Evolutionary conservation across 2,888 invertebrate genomes (phyloP).

Genomic region (Alcis repandata): DNA sequence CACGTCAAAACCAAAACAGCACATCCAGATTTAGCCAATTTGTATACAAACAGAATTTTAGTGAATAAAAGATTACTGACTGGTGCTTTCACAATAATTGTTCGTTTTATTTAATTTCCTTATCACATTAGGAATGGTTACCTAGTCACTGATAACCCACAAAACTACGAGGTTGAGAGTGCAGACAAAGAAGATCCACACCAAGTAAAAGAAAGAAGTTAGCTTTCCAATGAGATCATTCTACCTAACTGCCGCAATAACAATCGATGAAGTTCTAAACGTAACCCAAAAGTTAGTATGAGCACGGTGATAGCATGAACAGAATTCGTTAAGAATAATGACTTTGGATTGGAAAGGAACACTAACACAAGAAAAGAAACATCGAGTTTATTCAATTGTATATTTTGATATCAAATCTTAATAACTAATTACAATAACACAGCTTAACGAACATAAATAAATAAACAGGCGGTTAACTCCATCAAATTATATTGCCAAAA

Average conservation of each 20-base stretch:
- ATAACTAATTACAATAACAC: conserved; percentile 70
- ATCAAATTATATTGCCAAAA: conserved; percentile 3
- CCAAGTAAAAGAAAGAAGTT: too few species aligned
- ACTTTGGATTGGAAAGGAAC: background rate
- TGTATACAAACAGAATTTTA: conserved; percentile 82
- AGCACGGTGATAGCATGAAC: too few species aligned
- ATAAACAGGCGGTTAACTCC: conserved; percentile 40
- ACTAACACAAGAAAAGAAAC: conserved; percentile 51
- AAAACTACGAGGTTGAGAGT: too few species aligned
- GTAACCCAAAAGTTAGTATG: too few species aligned
- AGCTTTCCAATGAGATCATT: too few species aligned
- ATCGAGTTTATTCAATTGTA: conserved; percentile 76
- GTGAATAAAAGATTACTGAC: conserved; percentile 85
- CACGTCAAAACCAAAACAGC: conserved; percentile 39
- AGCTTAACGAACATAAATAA: conserved; percentile 68
- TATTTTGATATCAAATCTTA: conserved; percentile 86
- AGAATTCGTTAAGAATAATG: too few species aligned
- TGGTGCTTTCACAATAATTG: conserved; percentile 85
- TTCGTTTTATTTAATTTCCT: conserved; percentile 73
- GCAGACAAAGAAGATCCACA: too few species aligned
- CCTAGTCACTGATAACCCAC: background rate
- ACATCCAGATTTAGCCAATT: conserved; percentile 57
- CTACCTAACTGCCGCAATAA: too few species aligned
- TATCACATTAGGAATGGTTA: background rate
- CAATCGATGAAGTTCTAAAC: too few species aligned